Conservation (phyloP, 2,888 invertebrate species). For the Epistrophella euchroma region DNA sequence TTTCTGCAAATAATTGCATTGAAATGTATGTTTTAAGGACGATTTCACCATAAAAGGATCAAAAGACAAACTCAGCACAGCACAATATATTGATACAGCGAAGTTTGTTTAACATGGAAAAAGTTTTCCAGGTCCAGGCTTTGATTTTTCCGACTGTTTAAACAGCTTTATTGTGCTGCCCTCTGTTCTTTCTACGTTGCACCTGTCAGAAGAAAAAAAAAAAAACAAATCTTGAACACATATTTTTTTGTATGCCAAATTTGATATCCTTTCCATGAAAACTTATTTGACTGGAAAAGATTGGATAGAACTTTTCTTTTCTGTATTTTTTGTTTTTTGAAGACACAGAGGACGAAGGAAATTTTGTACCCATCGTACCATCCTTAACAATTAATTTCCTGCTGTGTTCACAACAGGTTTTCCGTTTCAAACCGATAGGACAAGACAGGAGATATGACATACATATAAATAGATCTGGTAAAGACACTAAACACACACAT, state of each 20-base stretch:
- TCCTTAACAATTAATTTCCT: conserved; percentile 59
- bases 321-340: background rate
- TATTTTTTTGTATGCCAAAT: background rate
- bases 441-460: conserved; percentile 37
- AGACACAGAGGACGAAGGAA: conserved; percentile 5
- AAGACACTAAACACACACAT: conserved; percentile 11
- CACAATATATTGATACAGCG: no score
- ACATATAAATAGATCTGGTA: conserved; percentile 27
- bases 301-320: conserved; percentile 19
- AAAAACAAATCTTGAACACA: background rate
- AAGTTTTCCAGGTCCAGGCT: background rate
- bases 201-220: background rate
- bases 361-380: conserved; percentile 4
- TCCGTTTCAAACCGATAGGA: conserved; percentile 37
- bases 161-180: background rate
- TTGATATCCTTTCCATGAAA: conserved; percentile 1
- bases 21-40: conserved; percentile 17
- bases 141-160: background rate
- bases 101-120: conserved; percentile 21
- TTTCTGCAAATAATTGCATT: background rate
- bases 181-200: background rate
- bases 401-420: conserved; percentile 66
- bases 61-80: background rate
- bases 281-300: conserved; percentile 12
- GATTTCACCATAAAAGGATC: conserved; percentile 6